These are phyloP conservation scores for Enteromius fasciolatus DNA, from an alignment of 2,797 vertebrate genomes.

Conservation along the genomic window DNA sequence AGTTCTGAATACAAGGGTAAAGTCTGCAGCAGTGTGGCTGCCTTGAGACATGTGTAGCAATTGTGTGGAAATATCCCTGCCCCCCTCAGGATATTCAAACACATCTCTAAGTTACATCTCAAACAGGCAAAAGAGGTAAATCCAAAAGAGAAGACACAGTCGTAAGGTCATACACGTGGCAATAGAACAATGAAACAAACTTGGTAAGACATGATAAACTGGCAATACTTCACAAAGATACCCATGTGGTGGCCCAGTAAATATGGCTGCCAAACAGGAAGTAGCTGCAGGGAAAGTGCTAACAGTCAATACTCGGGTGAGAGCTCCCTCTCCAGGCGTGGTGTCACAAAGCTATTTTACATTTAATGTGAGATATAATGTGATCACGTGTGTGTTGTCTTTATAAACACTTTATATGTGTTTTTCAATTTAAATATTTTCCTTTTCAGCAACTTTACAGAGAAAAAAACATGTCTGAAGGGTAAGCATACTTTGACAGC, in stretches of 20 bases:
- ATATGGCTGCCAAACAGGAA: background rate
- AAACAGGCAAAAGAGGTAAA: too few species aligned
- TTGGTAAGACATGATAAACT: too few species aligned
- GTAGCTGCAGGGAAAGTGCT: background rate
- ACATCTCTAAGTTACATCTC: too few species aligned
- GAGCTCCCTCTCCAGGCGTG: background rate
- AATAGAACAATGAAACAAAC: too few species aligned
- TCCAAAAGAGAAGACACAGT: too few species aligned
- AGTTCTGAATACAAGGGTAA: too few species aligned
- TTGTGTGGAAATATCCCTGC: too few species aligned
- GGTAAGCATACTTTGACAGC: constrained; percentile 66
- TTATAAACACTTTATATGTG: background rate
- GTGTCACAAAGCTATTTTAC: background rate
- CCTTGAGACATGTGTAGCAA: too few species aligned
- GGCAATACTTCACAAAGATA: background rate
- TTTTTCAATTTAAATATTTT: background rate
- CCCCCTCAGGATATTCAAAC: too few species aligned
- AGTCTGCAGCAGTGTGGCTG: too few species aligned
- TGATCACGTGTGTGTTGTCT: background rate
- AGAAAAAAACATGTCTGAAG: constrained; percentile 76
- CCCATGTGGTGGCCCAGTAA: background rate
- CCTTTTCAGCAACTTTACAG: constrained; percentile 59
- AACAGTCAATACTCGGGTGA: background rate
- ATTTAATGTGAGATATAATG: background rate
- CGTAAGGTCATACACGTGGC: too few species aligned